Conservation (phyloP, 2,888 invertebrate genomes). For the Zhuqinia jingwanae region DNA sequence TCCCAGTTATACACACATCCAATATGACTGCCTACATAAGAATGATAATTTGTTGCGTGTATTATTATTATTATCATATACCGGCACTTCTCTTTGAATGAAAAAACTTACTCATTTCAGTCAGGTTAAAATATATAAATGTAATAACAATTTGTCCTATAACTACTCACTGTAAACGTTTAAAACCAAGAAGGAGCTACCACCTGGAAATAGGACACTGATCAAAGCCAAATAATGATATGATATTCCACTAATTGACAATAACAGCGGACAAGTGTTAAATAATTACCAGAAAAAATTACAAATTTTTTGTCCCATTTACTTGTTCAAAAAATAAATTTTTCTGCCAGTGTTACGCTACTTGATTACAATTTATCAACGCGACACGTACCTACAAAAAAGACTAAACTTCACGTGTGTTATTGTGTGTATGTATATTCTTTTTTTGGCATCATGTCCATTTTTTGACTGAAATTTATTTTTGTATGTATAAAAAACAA, state of each 20-base stretch:
- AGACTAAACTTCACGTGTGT: not conserved
- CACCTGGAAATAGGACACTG: conserved; percentile 32
- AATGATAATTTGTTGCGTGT: not conserved
- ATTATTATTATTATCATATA: not conserved
- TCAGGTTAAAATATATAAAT: too few species aligned
- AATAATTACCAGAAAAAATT: too few species aligned
- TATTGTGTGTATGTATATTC: too few species aligned
- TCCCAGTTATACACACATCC: conserved; percentile 49
- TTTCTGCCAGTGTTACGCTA: too few species aligned
- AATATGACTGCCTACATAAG: not conserved
- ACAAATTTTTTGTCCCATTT: not conserved
- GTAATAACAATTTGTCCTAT: too few species aligned
- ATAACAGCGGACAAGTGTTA: not conserved
- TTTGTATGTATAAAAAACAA: not conserved
- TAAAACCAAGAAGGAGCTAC: not conserved
- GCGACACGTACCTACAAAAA: not conserved
- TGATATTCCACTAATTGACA: not conserved
- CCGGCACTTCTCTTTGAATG: too few species aligned
- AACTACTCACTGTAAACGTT: too few species aligned
- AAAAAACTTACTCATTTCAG: too few species aligned
- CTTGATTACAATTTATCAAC: too few species aligned
- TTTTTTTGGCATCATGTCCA: conserved; percentile 7
- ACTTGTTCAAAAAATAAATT: not conserved
- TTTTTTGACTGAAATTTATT: not conserved
- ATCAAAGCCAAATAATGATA: not conserved